phyloP scores from a whole-genome alignment of 2,113 vertebrate genomes.

The Emberiza fucata region DNA sequence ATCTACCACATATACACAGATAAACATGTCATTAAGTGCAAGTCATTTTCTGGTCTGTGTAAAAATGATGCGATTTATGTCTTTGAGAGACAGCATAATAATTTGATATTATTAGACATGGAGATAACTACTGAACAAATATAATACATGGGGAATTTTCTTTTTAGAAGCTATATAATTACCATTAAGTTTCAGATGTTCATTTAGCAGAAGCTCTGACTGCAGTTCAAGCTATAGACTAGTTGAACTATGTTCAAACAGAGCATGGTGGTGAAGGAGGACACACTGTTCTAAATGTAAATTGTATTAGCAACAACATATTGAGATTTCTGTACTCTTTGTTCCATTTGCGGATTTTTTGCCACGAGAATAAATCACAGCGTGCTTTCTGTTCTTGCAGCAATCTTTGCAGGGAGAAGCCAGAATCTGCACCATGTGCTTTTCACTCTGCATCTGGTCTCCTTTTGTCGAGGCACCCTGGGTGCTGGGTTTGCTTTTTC shows the following conservation, averaged over 20 bases:
- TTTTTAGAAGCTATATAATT: neutral
- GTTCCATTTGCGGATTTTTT: constrained; percentile 39
- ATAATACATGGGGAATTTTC: neutral
- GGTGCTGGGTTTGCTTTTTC: neutral
- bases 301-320: constrained; percentile 60
- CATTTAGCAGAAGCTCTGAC: constrained; percentile 26
- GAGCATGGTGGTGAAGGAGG: neutral
- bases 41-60: constrained; percentile 23
- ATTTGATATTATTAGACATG: constrained; percentile 44
- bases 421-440: neutral
- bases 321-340: constrained; percentile 59
- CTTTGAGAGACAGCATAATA: constrained; percentile 42
- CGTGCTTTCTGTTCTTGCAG: constrained; percentile 41
- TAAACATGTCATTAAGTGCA: constrained; percentile 26
- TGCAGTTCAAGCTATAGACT: constrained; percentile 29
- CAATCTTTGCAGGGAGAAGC: constrained; percentile 26
- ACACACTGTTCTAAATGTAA: constrained; percentile 55
- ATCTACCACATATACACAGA: constrained; percentile 11
- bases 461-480: neutral
- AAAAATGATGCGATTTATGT: neutral
- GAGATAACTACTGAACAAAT: constrained; percentile 9
- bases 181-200: constrained; percentile 32
- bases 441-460: constrained; percentile 39
- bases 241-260: neutral
- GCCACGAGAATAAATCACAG: constrained; percentile 55